A percentile compares a stretch with the other conserved stretches of the same genome.
Conservation (phyloP, 37 sponge, comb jelly and placozoan genomes). For the Hexactinellida sp. region DNA sequence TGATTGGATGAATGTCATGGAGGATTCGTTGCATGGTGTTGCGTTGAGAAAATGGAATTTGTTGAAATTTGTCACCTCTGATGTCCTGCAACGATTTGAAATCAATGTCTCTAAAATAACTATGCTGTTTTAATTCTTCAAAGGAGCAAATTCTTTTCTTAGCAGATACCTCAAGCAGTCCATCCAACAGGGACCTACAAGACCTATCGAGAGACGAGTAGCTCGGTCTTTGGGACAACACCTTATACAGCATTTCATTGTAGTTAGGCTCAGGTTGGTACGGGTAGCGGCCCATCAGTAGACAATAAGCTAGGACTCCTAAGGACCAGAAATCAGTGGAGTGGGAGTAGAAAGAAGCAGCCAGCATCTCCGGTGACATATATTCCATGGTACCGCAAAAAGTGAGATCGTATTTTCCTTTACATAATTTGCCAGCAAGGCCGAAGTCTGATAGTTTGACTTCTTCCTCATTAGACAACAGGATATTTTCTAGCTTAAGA, state of each 20-base stretch:
- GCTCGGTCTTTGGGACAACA: neutral
- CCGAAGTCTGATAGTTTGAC: slow-evolving; percentile 15
- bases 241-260: neutral
- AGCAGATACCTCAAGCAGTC: neutral
- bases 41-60: neutral
- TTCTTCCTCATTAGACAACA: neutral
- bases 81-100: neutral
- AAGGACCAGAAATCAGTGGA: slow-evolving; percentile 9
- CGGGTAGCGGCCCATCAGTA: neutral
- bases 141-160: neutral
- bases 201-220: neutral
- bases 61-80: neutral
- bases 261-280: neutral
- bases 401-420: neutral
- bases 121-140: neutral
- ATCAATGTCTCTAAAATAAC: neutral
- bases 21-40: no score
- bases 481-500: neutral
- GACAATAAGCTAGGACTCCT: neutral
- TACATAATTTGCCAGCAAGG: neutral
- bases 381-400: slow-evolving; percentile 10
- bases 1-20: no score
- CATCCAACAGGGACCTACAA: neutral
- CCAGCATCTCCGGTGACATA: neutral
- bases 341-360: slow-evolving; percentile 18